Evolutionary conservation across 2,113 vertebrate genomes (phyloP), one percentile per base, ranked within the genome.

Genomic region (human (Homo sapiens)): DNA sequence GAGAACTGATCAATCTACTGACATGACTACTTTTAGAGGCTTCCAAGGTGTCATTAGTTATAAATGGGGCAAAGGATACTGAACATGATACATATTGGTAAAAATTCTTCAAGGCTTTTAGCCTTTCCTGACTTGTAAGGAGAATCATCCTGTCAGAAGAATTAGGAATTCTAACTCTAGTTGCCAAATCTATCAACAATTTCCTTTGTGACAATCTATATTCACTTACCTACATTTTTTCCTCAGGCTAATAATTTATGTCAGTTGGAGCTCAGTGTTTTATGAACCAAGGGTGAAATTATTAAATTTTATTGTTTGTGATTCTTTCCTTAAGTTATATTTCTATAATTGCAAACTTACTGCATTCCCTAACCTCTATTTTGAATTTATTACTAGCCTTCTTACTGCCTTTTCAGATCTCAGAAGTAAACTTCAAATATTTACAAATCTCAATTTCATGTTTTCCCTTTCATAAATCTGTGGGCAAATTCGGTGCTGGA

Each of bases 261-360:
- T 94, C 96, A 96, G 96, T 90, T 96, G 94, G 84, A 96, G 97
- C 96, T 95, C 82, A 80, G 90, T 95, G 79, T 96, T 98, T 97
- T 97, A 97, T 92, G 96, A 98, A 96, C 93, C 97, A 97, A 96
- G 97, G 93, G 97, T 97, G 57, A 98, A 97, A 97, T 97, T 98
- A 96, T 98, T 98, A 97, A 89, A 97, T 96, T 97, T 97, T 98
- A 97, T 97, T 97, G 72, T 96, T 97, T 97, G 93, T 70, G 91
- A 75, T 96, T 85, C 94, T 95, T 98, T 97, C 85, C 85, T 98
- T 97, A 96, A 98, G 90, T 97, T 88, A 97, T 97, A 97, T 97
- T 78, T 10, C 90, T 97, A 57, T 97, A 98, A 98, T 97, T 90
- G 5, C 88, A 97, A 97, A 96, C 48, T 91, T 83, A 57, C 55